Percentiles rank a stretch among this genome's conserved stretches.
Evolutionary conservation across 2,888 invertebrate species (phyloP).

Genomic region (Stenodema calcarata): DNA sequence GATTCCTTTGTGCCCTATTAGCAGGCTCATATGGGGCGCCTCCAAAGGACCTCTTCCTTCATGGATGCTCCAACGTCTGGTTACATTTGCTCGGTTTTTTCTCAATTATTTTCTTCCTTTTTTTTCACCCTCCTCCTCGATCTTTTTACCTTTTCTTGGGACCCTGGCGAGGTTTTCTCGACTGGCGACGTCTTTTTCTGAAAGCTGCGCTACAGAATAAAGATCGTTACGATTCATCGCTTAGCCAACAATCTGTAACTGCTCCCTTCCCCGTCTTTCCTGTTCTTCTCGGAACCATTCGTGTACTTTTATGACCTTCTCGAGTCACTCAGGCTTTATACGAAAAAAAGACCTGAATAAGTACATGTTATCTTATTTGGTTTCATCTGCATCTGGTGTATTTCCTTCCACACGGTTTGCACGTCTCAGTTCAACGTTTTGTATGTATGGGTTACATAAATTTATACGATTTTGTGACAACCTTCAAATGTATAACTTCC

Average conservation of each 20-base stretch:
- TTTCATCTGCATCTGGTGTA: too few species aligned
- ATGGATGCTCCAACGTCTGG: slow-evolving; percentile 41
- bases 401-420: too few species aligned
- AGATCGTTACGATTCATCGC: slow-evolving; percentile 38
- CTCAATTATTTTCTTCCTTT: not conserved
- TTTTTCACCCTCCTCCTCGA: not conserved
- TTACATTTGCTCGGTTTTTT: slow-evolving; percentile 32
- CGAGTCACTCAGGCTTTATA: not conserved
- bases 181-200: slow-evolving; percentile 12
- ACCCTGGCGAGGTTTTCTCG: not conserved
- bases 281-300: not conserved
- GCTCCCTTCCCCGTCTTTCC: not conserved
- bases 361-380: too few species aligned
- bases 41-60: slow-evolving; percentile 12
- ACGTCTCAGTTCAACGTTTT: too few species aligned
- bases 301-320: not conserved
- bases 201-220: not conserved
- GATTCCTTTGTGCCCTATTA: slow-evolving; percentile 44
- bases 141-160: not conserved
- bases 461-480: too few species aligned
- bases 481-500: too few species aligned
- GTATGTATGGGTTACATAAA: too few species aligned
- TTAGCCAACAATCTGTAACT: not conserved
- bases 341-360: not conserved
- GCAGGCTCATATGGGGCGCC: slow-evolving; percentile 47